phyloP scores from a whole-genome alignment of 1,140 invertebrate genomes.

The Formica selysi region DNA sequence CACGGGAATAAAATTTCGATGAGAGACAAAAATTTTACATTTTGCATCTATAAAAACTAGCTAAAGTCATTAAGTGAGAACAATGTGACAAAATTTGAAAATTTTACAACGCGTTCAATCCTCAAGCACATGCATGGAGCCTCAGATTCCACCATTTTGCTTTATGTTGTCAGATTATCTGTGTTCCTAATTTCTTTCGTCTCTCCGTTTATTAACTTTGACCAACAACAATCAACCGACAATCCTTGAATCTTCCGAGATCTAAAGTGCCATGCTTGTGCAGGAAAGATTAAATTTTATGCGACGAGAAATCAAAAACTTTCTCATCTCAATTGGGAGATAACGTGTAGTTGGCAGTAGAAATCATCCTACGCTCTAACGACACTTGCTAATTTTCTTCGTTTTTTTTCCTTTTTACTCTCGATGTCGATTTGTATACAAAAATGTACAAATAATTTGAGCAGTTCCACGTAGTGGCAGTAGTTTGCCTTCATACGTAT shows the following conservation, averaged over 20 bases:
- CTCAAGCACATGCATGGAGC: neutral
- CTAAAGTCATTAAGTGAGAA: neutral
- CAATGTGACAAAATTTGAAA: neutral
- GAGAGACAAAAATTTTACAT: neutral
- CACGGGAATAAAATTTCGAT: neutral
- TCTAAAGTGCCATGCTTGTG: neutral
- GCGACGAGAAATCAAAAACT: neutral
- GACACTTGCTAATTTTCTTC: conserved; percentile 7
- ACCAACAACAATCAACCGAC: neutral
- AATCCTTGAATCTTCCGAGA: neutral
- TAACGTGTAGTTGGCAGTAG: conserved; percentile 39
- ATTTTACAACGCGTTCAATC: neutral
- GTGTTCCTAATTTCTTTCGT: neutral
- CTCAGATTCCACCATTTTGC: neutral
- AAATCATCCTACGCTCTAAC: conserved; percentile 20
- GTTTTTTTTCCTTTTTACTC: neutral
- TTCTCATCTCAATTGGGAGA: neutral
- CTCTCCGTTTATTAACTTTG: neutral
- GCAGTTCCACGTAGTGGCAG: conserved; percentile 55
- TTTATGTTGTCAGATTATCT: neutral
- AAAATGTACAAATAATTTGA: conserved; percentile 75
- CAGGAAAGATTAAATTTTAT: neutral
- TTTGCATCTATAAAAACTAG: neutral
- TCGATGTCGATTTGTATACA: conserved; percentile 63
- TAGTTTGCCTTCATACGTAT: conserved; percentile 63